phyloP scores from a whole-genome alignment of 2,797 vertebrate genomes.

The Chanos chanos region DNA sequence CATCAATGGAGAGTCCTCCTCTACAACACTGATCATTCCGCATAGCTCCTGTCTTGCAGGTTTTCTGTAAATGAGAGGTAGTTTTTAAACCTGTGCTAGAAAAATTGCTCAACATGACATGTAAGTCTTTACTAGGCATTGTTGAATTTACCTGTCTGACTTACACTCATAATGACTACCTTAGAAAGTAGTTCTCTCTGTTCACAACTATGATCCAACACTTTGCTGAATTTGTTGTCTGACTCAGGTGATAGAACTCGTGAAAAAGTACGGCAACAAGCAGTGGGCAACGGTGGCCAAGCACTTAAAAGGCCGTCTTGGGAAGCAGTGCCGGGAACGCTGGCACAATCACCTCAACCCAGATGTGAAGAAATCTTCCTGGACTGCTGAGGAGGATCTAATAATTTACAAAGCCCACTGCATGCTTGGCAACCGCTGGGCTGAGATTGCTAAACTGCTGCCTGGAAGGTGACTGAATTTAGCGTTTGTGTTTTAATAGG shows the following conservation, averaged over 20 bases:
- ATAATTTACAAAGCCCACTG: conserved; percentile 94
- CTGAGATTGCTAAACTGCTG: conserved; percentile 94
- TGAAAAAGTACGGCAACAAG: conserved; percentile 91
- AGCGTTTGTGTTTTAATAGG: not conserved
- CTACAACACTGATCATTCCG: no score
- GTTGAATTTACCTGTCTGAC: no score
- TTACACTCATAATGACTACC: no score
- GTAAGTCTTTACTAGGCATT: no score
- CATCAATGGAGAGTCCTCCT: no score
- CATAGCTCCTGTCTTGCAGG: no score
- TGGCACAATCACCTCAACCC: conserved; percentile 99
- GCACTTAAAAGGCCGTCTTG: conserved; percentile 91
- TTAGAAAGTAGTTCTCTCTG: no score
- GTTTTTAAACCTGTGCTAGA: no score
- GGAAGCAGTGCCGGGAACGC: conserved; percentile 95
- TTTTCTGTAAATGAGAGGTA: no score
- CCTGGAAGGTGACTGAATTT: conserved; percentile 80
- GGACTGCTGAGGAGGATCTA: conserved; percentile 94
- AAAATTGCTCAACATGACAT: no score
- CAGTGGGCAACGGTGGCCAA: conserved; percentile 96
- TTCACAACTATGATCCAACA: no score
- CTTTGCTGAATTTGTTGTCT: not conserved
- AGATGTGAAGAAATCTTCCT: conserved; percentile 94
- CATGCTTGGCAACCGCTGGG: conserved; percentile 95
- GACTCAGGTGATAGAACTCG: conserved; percentile 89